Percentiles rank a stretch among this genome's conserved stretches.
Evolutionary conservation across 2,113 vertebrate species (phyloP).

Genomic region (Thunnus thynnus): DNA sequence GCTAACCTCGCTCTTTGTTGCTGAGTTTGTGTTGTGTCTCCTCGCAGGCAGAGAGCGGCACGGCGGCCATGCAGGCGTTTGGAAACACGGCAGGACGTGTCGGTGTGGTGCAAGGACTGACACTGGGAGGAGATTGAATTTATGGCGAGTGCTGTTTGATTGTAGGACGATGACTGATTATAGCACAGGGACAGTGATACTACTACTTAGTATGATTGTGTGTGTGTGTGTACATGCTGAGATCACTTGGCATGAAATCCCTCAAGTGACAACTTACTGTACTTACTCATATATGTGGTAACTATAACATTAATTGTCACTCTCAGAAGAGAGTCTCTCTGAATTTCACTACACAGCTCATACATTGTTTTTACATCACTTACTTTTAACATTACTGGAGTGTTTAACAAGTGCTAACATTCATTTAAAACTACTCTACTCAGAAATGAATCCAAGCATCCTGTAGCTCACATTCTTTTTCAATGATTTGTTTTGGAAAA

Average conservation of each 20-base stretch:
- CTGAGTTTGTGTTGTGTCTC: conserved; percentile 62
- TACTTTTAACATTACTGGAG: conserved; percentile 12
- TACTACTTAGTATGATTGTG: conserved; percentile 18
- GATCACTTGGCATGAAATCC: conserved; percentile 24
- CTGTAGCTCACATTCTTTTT: conserved; percentile 48
- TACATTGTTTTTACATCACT: conserved; percentile 8
- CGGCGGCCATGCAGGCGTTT: conserved; percentile 26
- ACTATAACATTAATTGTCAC: conserved; percentile 29
- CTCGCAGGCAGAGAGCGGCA: conserved; percentile 60
- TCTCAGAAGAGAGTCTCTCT: conserved; percentile 19
- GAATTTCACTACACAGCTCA: conserved; percentile 16
- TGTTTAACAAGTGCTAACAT: conserved; percentile 35
- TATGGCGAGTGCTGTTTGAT: conserved; percentile 50
- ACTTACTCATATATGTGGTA: conserved; percentile 13
- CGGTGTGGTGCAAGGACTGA: conserved; percentile 43
- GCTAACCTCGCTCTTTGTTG: conserved; percentile 58
- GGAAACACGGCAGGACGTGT: conserved; percentile 48
- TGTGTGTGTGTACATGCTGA: too few species aligned
- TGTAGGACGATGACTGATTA: conserved; percentile 8
- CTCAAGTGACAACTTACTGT: conserved; percentile 15
- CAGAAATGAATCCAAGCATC: conserved; percentile 42
- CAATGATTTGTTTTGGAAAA: conserved; percentile 55
- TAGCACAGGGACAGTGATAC: conserved; percentile 21
- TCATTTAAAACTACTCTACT: conserved; percentile 13
- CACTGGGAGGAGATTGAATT: conserved; percentile 50